A percentile compares a stretch with the other conserved stretches of the same genome.
Evolutionary conservation across 2,113 vertebrate genomes (phyloP).

Genomic region (Sturnira hondurensis): DNA sequence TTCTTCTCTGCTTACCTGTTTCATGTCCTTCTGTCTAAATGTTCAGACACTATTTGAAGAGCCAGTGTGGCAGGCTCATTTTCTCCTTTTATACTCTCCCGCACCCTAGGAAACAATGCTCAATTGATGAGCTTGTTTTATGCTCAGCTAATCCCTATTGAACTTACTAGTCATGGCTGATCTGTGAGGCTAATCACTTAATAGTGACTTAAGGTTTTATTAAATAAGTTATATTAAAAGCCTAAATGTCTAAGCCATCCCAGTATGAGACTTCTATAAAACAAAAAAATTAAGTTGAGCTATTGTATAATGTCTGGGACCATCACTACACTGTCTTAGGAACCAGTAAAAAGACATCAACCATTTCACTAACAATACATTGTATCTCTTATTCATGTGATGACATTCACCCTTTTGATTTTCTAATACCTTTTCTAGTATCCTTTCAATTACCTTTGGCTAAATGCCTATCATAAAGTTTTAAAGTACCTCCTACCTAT

Average conservation of each 20-base stretch:
- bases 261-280: conserved; percentile 6
- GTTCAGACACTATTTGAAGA: conserved; percentile 31
- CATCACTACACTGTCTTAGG: background rate
- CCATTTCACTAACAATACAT: background rate
- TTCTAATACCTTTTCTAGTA: conserved; percentile 31
- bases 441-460: background rate
- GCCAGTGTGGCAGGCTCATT: background rate
- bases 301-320: background rate
- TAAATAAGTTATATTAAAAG: conserved; percentile 37
- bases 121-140: conserved; percentile 37
- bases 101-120: conserved; percentile 40
- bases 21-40: conserved; percentile 31
- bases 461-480: conserved; percentile 28
- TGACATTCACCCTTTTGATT: conserved; percentile 34
- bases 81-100: background rate
- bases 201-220: background rate
- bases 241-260: conserved; percentile 20
- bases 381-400: conserved; percentile 17
- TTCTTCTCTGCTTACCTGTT: conserved; percentile 40
- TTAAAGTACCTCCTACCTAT: conserved; percentile 24
- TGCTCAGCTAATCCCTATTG: conserved; percentile 34
- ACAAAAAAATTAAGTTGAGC: conserved; percentile 26
- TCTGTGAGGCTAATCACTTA: background rate
- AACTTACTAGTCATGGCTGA: background rate
- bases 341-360: background rate